Percentiles rank a stretch among this genome's conserved stretches.
These are phyloP conservation scores for Nomia melanderi DNA, from an alignment of 1,140 invertebrate genomes.

Conservation along the genomic window DNA sequence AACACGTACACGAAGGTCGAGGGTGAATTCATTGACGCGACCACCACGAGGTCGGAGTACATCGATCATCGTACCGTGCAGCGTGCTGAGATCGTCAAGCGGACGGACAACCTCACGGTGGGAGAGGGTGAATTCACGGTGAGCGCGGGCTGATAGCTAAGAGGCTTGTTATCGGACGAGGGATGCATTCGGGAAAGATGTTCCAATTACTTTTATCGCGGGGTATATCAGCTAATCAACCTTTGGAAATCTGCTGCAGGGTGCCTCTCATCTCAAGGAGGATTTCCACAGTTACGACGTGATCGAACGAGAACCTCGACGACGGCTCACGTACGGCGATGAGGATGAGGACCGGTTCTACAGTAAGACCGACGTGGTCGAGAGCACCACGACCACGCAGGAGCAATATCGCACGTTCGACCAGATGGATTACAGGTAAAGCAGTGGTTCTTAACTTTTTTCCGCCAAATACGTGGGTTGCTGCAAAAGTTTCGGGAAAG, in stretches of 20 bases:
- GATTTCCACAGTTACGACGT: slow-evolving; percentile 78
- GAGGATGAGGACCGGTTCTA: slow-evolving; percentile 76
- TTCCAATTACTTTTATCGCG: not conserved
- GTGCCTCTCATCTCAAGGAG: slow-evolving; percentile 78
- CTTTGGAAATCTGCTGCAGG: slow-evolving; percentile 69
- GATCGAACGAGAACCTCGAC: slow-evolving; percentile 72
- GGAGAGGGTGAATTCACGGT: slow-evolving; percentile 83
- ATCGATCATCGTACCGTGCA: slow-evolving; percentile 85
- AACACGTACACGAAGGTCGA: slow-evolving; percentile 90
- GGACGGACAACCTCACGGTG: slow-evolving; percentile 85
- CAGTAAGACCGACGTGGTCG: slow-evolving; percentile 69
- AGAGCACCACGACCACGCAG: slow-evolving; percentile 77
- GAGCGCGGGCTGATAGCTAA: slow-evolving; percentile 35
- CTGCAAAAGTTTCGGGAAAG: no score
- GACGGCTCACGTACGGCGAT: slow-evolving; percentile 66
- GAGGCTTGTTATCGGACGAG: not conserved
- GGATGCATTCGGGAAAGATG: not conserved
- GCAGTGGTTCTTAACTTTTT: no score
- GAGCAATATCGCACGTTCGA: slow-evolving; percentile 75
- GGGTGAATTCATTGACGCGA: slow-evolving; percentile 82
- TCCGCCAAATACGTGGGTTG: no score
- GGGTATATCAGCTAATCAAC: slow-evolving; percentile 1
- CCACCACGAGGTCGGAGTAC: slow-evolving; percentile 81
- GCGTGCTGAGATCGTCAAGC: slow-evolving; percentile 83
- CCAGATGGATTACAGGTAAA: slow-evolving; percentile 72